Evolutionary conservation across 2,888 invertebrate species (phyloP), one percentile per base, ranked within the genome.

Genomic region (Trissoscelio sp.): DNA sequence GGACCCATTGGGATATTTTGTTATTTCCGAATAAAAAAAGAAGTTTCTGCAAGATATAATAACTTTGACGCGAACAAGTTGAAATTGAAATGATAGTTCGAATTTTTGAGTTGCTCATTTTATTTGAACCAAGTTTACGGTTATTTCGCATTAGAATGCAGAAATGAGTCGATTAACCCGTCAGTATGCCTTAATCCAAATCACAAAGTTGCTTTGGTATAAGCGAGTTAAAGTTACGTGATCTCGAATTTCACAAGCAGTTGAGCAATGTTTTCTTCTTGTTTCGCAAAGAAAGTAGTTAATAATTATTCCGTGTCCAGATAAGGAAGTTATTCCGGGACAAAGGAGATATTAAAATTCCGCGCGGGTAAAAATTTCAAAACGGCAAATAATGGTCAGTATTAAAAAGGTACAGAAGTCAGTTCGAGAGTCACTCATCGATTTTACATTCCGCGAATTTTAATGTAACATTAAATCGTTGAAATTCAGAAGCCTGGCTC

Each of bases 391-490:
- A 69, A 73, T 46, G 73, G 67, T 73, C 67, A 73, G 39, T 67
- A 58, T 57, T 62, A 39, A 34, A 66, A 64, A 74, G 66, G 60
- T 51, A 57, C 46, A 62, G 39, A 57, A 66, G 66, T 48, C 42
- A 51, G 58, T 58, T 70, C 48, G 58, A 73, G 51, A 75, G 58
- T 75, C 75, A 55, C 16, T 44, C 64, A 80, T 80, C 69, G 70
- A 80, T 75, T 72, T 81, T 77, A 77, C 75, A 81, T 81, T 72
- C 75, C 42, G 60, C 81, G 72, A 66, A 77, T 81, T 81, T 81
- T 81, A 75, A 81, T 81, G 81, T 67, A 69, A 81, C 77, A 66
- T 81, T 81, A 77, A 81, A 81, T 81, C 72, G 77, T 81, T 77
- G 77, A 75, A 72, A 81, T 81, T 75, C 70, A 75, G 58, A 80